Conservation (phyloP, 2,113 vertebrate species). For the Penelope pileata region DNA sequence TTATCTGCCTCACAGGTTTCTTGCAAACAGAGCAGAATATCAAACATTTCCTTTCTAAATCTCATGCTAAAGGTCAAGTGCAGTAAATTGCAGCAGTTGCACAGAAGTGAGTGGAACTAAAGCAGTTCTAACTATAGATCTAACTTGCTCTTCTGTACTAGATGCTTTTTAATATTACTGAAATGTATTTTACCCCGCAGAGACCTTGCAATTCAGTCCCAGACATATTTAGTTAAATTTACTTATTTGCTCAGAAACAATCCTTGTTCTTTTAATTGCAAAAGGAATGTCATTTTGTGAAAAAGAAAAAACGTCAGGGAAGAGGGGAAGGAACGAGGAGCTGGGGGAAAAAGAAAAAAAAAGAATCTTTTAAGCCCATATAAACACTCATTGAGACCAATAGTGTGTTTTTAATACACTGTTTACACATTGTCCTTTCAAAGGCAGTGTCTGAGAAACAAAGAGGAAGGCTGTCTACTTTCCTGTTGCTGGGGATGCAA, state of each 20-base stretch:
- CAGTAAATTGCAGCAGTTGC: slow-evolving; percentile 37
- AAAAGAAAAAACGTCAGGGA: background rate
- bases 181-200: background rate
- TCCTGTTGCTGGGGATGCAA: background rate
- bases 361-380: background rate
- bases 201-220: background rate
- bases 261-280: background rate
- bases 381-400: background rate
- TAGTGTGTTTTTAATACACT: background rate
- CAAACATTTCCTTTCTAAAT: slow-evolving; percentile 52
- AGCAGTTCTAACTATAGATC: background rate
- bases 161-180: background rate
- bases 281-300: background rate
- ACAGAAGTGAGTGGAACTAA: background rate
- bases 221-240: background rate
- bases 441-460: background rate
- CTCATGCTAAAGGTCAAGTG: slow-evolving; percentile 64
- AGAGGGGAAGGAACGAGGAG: background rate
- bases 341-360: background rate
- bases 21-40: slow-evolving; percentile 39
- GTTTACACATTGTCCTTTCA: background rate
- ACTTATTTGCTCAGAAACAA: background rate
- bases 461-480: background rate
- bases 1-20: slow-evolving; percentile 22
- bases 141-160: background rate